phyloP scores from a whole-genome alignment of 2,113 vertebrate species.

The Noctilio leporinus region DNA sequence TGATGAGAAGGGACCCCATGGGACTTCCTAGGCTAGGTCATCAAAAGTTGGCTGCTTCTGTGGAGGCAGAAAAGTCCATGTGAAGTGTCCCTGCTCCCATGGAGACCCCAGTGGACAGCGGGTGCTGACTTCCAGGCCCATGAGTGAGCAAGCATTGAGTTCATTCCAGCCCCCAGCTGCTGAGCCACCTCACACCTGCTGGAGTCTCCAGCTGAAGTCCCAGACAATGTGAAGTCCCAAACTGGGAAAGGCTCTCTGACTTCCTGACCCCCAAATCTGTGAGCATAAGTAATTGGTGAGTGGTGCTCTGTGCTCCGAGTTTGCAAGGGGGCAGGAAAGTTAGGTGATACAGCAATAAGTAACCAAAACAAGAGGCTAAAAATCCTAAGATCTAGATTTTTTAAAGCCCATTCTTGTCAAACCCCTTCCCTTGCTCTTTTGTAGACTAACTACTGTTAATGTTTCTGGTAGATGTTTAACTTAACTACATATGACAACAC shows the following conservation, averaged over 20 bases:
- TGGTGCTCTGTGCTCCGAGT: background rate
- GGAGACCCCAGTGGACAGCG: too few relatives aligned
- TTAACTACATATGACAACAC: background rate
- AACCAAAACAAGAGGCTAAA: background rate
- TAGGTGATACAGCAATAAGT: background rate
- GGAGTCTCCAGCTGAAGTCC: background rate
- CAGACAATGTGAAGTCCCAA: background rate
- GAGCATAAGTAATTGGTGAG: background rate
- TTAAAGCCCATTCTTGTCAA: background rate
- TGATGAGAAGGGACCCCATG: background rate
- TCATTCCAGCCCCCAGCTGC: background rate
- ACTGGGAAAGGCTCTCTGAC: background rate
- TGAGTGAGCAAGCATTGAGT: background rate
- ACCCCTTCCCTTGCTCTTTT: background rate
- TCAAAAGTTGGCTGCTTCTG: background rate
- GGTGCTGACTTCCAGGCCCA: rapidly evolving
- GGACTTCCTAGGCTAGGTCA: background rate
- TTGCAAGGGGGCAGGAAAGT: background rate
- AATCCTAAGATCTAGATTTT: background rate
- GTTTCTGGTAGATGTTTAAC: background rate
- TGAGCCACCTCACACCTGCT: background rate
- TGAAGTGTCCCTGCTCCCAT: background rate
- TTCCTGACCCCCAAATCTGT: background rate
- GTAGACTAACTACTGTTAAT: background rate
- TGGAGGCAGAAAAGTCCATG: background rate